A percentile compares a stretch with the other conserved stretches of the same genome.
phyloP scores from a whole-genome alignment of 2,113 vertebrate species.

The Dipodomys stephensi region DNA sequence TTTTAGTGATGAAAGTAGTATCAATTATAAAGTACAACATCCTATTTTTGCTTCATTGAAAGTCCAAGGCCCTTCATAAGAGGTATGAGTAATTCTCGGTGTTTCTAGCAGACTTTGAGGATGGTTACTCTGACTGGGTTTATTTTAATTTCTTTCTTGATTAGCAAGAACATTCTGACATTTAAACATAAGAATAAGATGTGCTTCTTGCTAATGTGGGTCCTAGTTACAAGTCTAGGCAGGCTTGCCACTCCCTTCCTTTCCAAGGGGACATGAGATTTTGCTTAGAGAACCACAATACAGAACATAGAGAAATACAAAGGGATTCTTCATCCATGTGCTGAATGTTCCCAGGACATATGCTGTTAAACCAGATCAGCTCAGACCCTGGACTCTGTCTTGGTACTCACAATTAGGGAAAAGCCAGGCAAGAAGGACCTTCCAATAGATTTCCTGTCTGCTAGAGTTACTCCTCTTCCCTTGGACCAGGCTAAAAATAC shows the following conservation, averaged over 20 bases:
- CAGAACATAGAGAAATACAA: background rate
- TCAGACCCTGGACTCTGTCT: conserved; percentile 20
- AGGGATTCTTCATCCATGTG: background rate
- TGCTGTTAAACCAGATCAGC: conserved; percentile 45
- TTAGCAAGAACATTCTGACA: conserved; percentile 43
- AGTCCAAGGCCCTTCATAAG: conserved; percentile 27
- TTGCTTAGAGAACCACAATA: background rate
- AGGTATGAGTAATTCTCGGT: background rate
- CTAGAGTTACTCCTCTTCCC: background rate
- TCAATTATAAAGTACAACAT: background rate
- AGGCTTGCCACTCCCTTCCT: background rate
- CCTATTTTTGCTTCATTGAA: background rate
- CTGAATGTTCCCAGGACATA: background rate
- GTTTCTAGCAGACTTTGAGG: background rate
- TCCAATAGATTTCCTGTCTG: conserved; percentile 27
- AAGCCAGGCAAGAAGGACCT: conserved; percentile 45
- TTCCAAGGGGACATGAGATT: background rate
- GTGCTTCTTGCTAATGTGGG: background rate
- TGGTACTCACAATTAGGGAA: conserved; percentile 7
- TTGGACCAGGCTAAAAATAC: conserved; percentile 70
- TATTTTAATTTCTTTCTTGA: conserved; percentile 54
- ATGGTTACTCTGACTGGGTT: conserved; percentile 28
- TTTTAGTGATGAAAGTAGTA: background rate
- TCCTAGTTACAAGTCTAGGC: background rate
- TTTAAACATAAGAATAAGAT: conserved; percentile 32